A percentile compares a stretch with the other conserved stretches of the same genome.
Conservation (phyloP, 2,888 invertebrate genomes). For the Cryptophagus acutangulus region DNA sequence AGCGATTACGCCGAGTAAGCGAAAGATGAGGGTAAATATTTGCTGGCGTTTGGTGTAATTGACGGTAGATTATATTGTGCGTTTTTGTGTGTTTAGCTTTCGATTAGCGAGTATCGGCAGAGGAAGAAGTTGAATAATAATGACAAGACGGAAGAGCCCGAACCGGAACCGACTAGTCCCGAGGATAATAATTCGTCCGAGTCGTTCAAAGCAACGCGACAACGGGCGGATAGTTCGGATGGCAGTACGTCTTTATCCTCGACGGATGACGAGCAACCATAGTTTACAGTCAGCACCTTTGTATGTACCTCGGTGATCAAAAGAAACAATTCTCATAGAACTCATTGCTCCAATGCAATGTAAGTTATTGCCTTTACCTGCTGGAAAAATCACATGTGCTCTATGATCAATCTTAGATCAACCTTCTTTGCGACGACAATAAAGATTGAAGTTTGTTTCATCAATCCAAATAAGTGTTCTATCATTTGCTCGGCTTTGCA, state of each 20-base stretch:
- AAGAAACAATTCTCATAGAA: no score
- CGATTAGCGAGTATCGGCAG: slow-evolving; percentile 85
- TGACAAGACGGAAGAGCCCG: slow-evolving; percentile 34
- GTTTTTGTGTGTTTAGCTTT: slow-evolving; percentile 57
- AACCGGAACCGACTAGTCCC: slow-evolving; percentile 26
- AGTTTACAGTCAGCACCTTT: no score
- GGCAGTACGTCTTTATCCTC: slow-evolving; percentile 53
- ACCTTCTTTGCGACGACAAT: no score
- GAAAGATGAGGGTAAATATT: slow-evolving; percentile 46
- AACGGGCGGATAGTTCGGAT: slow-evolving; percentile 52
- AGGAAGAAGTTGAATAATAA: slow-evolving; percentile 59
- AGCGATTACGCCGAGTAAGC: slow-evolving; percentile 40
- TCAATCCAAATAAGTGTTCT: no score
- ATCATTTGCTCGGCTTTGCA: no score
- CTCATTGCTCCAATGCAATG: no score
- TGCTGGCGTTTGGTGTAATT: no score
- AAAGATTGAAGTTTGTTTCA: no score
- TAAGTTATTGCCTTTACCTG: no score
- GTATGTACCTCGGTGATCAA: no score
- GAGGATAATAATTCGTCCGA: slow-evolving; percentile 40
- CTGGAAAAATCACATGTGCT: no score
- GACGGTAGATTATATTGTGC: neutral
- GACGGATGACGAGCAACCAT: slow-evolving; percentile 54
- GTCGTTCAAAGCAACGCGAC: slow-evolving; percentile 41
- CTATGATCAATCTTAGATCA: no score